Percentiles rank a stretch among this genome's conserved stretches.
Evolutionary conservation across 2,797 vertebrate species (phyloP).

Genomic region (Premnoplex brunnescens): DNA sequence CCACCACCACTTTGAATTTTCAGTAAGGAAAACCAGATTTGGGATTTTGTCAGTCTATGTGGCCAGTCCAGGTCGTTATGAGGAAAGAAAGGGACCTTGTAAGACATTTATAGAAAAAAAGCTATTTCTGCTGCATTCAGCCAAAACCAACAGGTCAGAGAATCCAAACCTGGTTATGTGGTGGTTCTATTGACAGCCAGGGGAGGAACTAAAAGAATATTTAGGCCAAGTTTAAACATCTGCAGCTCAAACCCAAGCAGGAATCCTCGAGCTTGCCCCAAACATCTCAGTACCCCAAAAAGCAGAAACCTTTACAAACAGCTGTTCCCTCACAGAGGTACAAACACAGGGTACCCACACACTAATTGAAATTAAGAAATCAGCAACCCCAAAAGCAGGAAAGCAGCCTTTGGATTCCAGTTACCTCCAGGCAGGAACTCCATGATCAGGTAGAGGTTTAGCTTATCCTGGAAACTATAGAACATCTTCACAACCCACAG

Average conservation of each 20-base stretch:
- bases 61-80: not conserved
- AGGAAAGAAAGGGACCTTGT: not conserved
- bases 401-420: constrained; percentile 24
- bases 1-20: not conserved
- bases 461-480: constrained; percentile 98
- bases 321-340: not conserved
- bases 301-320: not conserved
- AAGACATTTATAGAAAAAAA: not conserved
- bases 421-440: constrained; percentile 98
- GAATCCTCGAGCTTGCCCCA: not conserved
- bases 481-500: constrained; percentile 99
- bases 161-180: not conserved
- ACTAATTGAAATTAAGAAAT: not conserved
- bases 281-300: not conserved
- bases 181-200: not conserved
- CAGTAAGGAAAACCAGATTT: not conserved
- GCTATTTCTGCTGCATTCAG: not conserved
- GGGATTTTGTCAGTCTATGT: not conserved
- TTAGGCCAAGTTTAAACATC: not conserved
- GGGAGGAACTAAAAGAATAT: not conserved
- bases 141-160: not conserved
- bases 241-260: not conserved
- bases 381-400: constrained; percentile 19
- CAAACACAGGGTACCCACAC: not conserved
- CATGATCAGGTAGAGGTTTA: constrained; percentile 99